phyloP scores from a whole-genome alignment of 2,888 invertebrate genomes.

The Clivina fossor region DNA sequence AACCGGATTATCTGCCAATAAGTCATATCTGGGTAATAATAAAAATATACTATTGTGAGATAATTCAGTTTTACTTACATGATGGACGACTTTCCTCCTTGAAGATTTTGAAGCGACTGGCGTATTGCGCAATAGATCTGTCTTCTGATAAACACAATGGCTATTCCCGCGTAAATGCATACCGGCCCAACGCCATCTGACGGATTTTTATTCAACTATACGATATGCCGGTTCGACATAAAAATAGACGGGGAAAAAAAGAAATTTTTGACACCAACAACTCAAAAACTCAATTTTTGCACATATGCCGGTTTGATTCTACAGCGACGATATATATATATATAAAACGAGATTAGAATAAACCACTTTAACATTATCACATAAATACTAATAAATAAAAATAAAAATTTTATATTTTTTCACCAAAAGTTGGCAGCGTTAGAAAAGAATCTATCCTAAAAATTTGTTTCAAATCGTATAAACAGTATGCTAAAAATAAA shows the following conservation, averaged over 20 bases:
- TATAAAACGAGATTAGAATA: no score
- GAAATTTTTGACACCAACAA: constrained; percentile 8
- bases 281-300: constrained; percentile 10
- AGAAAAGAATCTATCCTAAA: no score
- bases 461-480: no score
- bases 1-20: constrained; percentile 10
- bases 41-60: constrained; percentile 6
- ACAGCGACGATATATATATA: constrained; percentile 7
- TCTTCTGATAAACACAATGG: constrained; percentile 7
- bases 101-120: constrained; percentile 9
- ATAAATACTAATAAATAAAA: no score
- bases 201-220: constrained; percentile 9
- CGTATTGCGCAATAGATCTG: constrained; percentile 5
- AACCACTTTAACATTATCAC: no score
- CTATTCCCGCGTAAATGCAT: constrained; percentile 8
- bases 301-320: constrained; percentile 6
- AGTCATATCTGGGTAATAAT: constrained; percentile 8
- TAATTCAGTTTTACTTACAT: constrained; percentile 6
- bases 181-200: constrained; percentile 5
- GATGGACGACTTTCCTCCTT: constrained; percentile 9
- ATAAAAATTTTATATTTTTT: no score
- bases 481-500: no score
- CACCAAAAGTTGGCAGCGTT: no score
- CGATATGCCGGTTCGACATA: constrained; percentile 9
- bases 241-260: constrained; percentile 4